phyloP scores from a whole-genome alignment of 2,888 invertebrate genomes.

The Trisateles emortualis region DNA sequence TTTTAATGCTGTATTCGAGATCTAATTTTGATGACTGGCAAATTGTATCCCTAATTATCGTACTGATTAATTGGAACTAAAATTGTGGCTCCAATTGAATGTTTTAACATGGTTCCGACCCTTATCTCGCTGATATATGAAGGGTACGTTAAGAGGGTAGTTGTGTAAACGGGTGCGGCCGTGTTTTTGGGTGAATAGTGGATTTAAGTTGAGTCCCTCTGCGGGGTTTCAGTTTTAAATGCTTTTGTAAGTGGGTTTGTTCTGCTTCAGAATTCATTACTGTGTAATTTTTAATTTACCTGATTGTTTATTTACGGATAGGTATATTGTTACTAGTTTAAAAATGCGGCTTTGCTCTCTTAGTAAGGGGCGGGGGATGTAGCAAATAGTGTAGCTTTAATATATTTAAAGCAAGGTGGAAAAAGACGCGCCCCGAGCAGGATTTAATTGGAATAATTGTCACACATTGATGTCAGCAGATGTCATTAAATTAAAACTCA shows the following conservation, averaged over 20 bases:
- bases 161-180: constrained; percentile 2
- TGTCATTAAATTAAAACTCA: too few species aligned
- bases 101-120: constrained; percentile 23
- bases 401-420: too few species aligned
- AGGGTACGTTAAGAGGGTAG: constrained; percentile 27
- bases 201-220: constrained; percentile 6
- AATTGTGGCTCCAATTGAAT: not conserved
- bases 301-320: not conserved
- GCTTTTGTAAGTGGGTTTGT: constrained; percentile 9
- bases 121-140: constrained; percentile 45
- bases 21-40: not conserved
- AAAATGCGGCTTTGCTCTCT: too few species aligned
- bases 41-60: not conserved
- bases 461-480: too few species aligned
- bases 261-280: constrained; percentile 5
- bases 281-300: not conserved
- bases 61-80: not conserved
- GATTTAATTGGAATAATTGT: too few species aligned
- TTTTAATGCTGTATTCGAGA: too few species aligned
- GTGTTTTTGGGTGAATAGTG: constrained; percentile 11
- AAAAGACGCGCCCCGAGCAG: too few species aligned
- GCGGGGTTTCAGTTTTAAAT: constrained; percentile 15
- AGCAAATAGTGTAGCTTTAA: too few species aligned
- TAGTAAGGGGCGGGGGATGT: too few species aligned
- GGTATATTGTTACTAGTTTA: too few species aligned